Evolutionary conservation across 2,888 invertebrate species (phyloP), one percentile per base, ranked within the genome.

Genomic region (Keiferia lycopersicella): DNA sequence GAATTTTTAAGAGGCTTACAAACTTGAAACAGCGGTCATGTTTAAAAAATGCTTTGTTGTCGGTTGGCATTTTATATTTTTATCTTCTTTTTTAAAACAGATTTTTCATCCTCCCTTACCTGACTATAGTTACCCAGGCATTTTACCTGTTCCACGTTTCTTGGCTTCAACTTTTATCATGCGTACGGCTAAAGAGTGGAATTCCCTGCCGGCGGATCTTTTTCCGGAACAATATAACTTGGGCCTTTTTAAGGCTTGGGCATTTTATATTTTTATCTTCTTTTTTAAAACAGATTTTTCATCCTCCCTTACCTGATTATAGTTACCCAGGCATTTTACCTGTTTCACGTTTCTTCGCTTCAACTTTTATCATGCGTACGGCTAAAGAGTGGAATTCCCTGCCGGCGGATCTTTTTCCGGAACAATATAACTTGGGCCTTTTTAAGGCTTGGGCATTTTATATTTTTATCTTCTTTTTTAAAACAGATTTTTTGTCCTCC

Each of bases 1-100:
- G 39, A 62, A 41, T 51, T 62, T 62, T 62, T 62, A 62, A 62
- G 62, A 62, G 62, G 62, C 41, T 62, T 62, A 62, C n/a, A n/a
- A n/a, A n/a, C n/a, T 51, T 18, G 51, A 51, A 51, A 18, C 12
- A 12, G 20, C 12, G 18, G 51, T 22, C 22, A 20, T 51, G 11
- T 51, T 20, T 16, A 11, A 51, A 18, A 51, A 22, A 12, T 18
- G 18, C 51, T 22, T 18, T 51, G 45, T 51, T 22, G 51, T 12
- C 22, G 51, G 51, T 18, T 45, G 45, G 45, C 45, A n/a, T 16
- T 41, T 45, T 45, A 4, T n/a, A 45, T 45, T 16, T 34, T 45
- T 45, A n/a, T 45, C 45, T 45, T 16, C 16, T 45, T n/a, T n/a
- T 45, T 45, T 45, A 1, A 3, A 45, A 45, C 45, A 45, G 45